Percentiles rank a stretch among this genome's conserved stretches.
phyloP scores from a whole-genome alignment of 1,140 invertebrate species.

The Matsumurasca onukii region DNA sequence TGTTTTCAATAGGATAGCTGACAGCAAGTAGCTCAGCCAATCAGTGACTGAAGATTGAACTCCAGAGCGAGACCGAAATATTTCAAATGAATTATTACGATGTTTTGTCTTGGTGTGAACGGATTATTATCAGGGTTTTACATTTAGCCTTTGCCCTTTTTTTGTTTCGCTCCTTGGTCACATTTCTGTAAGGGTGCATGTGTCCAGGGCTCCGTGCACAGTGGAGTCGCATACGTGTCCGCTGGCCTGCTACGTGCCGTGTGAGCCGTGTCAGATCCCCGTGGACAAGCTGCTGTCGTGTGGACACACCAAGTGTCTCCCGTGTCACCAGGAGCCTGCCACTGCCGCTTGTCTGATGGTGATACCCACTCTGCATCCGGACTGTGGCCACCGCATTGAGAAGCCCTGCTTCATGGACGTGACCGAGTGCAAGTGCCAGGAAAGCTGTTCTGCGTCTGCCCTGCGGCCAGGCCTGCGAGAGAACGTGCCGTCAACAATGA shows the following conservation, averaged over 20 bases:
- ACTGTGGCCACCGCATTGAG: neutral
- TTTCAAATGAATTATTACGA: no score
- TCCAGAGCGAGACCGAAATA: no score
- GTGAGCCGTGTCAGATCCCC: conserved; percentile 49
- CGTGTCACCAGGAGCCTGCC: conserved; percentile 37
- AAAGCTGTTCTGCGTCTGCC: conserved; percentile 30
- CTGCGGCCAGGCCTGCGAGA: conserved; percentile 40
- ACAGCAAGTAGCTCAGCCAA: no score
- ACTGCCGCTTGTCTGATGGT: neutral
- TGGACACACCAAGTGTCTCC: conserved; percentile 48
- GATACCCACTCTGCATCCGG: neutral
- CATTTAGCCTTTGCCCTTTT: no score
- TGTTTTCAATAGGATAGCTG: no score
- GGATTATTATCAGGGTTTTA: no score
- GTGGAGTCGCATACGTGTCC: conserved; percentile 52
- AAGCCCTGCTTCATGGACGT: conserved; percentile 45
- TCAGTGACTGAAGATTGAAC: no score
- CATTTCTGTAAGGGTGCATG: no score
- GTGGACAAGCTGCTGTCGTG: conserved; percentile 51
- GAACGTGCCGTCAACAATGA: conserved; percentile 37
- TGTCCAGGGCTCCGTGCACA: conserved; percentile 7
- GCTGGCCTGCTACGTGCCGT: conserved; percentile 50
- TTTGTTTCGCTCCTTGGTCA: no score
- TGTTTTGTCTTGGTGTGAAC: no score
- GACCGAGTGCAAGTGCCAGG: conserved; percentile 20